Conservation (phyloP, 2,113 vertebrate genomes). For the Megaptera novaeangliae region DNA sequence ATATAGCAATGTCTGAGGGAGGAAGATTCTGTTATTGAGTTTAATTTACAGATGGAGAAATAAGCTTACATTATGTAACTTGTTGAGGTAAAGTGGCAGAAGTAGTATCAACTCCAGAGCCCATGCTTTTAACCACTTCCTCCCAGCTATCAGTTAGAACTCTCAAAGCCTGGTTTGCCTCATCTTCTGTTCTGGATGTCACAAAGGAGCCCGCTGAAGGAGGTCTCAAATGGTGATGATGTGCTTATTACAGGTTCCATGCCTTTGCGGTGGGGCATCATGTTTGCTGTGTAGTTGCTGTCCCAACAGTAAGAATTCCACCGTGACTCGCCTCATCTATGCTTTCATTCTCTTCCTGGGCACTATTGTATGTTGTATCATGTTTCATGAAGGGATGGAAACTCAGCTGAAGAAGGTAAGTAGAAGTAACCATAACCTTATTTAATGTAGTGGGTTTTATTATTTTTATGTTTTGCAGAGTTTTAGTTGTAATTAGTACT, state of each 20-base stretch:
- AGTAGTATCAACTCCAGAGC: neutral
- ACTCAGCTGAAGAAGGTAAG: constrained; percentile 88
- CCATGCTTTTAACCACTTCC: neutral
- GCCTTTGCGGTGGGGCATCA: constrained; percentile 88
- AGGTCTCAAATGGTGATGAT: fast-evolving
- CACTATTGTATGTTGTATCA: constrained; percentile 87
- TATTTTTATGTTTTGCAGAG: neutral
- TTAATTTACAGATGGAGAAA: neutral
- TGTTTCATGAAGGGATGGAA: constrained; percentile 88
- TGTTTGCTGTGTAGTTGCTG: constrained; percentile 92
- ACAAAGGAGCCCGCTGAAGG: neutral
- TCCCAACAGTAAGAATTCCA: constrained; percentile 89
- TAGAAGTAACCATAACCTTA: neutral
- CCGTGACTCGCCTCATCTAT: constrained; percentile 90
- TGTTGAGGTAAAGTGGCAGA: neutral
- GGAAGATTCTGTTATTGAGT: neutral
- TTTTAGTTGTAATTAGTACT: neutral
- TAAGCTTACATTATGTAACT: neutral
- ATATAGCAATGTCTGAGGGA: neutral
- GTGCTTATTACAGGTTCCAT: constrained; percentile 83
- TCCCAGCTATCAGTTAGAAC: neutral
- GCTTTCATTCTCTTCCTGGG: constrained; percentile 89
- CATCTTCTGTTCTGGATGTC: neutral
- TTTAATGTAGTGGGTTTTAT: neutral
- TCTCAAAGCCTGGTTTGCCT: neutral